Percentiles rank a stretch among this genome's conserved stretches.
Conservation (phyloP, 1,140 invertebrate genomes). For the Arion vulgaris region DNA sequence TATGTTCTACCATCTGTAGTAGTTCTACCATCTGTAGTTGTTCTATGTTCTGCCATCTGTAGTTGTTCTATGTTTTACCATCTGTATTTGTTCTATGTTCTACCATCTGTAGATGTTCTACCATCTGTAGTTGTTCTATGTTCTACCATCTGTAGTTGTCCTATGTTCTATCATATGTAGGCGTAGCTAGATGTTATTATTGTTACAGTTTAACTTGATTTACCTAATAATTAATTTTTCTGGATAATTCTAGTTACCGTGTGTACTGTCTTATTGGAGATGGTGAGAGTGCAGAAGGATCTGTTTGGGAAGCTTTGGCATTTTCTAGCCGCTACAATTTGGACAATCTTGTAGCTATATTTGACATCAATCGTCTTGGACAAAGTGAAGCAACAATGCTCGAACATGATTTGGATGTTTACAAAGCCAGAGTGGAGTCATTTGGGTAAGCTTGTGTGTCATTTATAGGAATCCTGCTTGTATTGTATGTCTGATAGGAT, state of each 20-base stretch:
- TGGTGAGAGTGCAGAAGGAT: slow-evolving; percentile 98
- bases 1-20: no score
- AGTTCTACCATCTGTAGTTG: no score
- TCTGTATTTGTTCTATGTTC: no score
- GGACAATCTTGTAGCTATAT: slow-evolving; percentile 96
- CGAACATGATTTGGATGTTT: slow-evolving; percentile 92
- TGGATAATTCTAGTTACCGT: slow-evolving; percentile 75
- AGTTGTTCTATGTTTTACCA: no score
- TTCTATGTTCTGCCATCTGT: no score
- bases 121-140: no score
- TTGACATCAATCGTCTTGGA: slow-evolving; percentile 97
- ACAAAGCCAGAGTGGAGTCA: slow-evolving; percentile 88
- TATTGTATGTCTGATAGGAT: no score
- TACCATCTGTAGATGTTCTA: no score
- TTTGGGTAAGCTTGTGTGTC: slow-evolving; percentile 93
- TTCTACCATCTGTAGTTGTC: no score
- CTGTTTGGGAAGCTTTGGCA: slow-evolving; percentile 96
- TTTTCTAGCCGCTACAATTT: slow-evolving; percentile 96
- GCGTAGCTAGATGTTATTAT: not conserved
- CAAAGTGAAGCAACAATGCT: slow-evolving; percentile 95
- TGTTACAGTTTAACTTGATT: no score
- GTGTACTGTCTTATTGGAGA: slow-evolving; percentile 97
- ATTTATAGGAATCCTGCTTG: no score
- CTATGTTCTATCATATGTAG: not conserved
- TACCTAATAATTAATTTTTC: no score